Percentiles rank a stretch among this genome's conserved stretches.
Evolutionary conservation across 2,113 vertebrate species (phyloP).

Genomic region (Cololabis saira): DNA sequence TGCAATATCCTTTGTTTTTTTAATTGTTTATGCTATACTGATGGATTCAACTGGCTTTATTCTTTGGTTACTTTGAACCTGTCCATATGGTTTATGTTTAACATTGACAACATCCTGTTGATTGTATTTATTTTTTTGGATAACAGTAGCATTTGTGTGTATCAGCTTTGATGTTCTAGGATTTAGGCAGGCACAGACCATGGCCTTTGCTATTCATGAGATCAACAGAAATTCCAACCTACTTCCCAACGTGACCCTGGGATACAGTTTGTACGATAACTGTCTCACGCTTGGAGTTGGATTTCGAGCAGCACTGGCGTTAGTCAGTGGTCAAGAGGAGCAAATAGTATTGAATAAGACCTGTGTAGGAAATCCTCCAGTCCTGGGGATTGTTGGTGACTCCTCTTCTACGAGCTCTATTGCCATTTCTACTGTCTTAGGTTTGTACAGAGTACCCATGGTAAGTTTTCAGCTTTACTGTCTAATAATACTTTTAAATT

Average conservation of each 20-base stretch:
- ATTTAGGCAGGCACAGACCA: slow-evolving; percentile 68
- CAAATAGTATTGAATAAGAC: slow-evolving; percentile 22
- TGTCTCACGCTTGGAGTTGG: slow-evolving; percentile 61
- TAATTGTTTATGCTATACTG: no score
- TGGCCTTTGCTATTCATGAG: slow-evolving; percentile 75
- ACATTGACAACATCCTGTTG: no score
- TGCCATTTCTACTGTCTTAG: slow-evolving; percentile 68
- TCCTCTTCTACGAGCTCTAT: slow-evolving; percentile 69
- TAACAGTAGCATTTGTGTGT: neutral
- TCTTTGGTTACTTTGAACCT: neutral
- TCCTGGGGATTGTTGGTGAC: slow-evolving; percentile 73
- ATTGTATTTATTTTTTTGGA: neutral
- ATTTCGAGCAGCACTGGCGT: slow-evolving; percentile 62
- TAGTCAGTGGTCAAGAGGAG: slow-evolving; percentile 59
- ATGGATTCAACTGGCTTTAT: no score
- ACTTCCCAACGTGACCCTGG: slow-evolving; percentile 69
- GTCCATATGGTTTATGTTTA: no score
- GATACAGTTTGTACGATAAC: slow-evolving; percentile 69
- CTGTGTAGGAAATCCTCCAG: slow-evolving; percentile 60
- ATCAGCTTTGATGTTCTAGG: slow-evolving; percentile 62
- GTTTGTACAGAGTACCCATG: slow-evolving; percentile 69
- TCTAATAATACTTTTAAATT: neutral
- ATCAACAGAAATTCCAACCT: slow-evolving; percentile 69
- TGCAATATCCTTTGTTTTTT: no score
- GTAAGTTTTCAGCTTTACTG: slow-evolving; percentile 43